Evolutionary conservation across 2,797 vertebrate species (phyloP), one percentile per base, ranked within the genome.

Genomic region (Cuniculus paca): DNA sequence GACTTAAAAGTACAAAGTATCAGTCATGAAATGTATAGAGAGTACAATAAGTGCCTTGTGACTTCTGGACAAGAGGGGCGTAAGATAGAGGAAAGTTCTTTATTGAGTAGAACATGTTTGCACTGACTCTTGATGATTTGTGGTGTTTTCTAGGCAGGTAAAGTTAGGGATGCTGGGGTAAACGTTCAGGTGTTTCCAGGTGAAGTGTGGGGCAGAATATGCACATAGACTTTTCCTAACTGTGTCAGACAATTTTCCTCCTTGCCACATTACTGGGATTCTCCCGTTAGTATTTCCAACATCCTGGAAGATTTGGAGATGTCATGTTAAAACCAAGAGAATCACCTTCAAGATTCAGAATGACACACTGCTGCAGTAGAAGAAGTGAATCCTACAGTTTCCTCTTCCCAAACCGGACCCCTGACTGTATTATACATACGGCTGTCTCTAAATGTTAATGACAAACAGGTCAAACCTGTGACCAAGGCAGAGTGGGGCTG

Each of bases 401-500:
- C 84, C 39, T 85, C n/a, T 74, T 90, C 16, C 60, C n/a, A 56
- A 4, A 82, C 39, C 3, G 79, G 65, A 22, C 74, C 45, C 92
- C 77, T 95, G 52, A 63, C 34, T 93, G 60, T 83, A 45, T 88
- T 70, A 89, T 85, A 80, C 2, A 45, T 6, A 17, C 5, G 14
- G 19, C 24, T 75, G 5, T 93, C n/a, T 97, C 45, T 96, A 81
- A 95, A 87, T 79, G n/a, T 34, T 77, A 95, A 93, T 28, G 28
- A 39, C 68, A 87, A 72, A 94, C 92, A 45, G 52, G 92, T 81
- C 2, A 0, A 50, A 58, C 45, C 10, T 36, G 80, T 89, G 39
- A 68, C 17, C 26, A 88, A 86, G 83, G 90, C 34, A n/a, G 31
- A 22, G 54, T 26, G 65, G 52, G 14, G 93, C 50, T 24, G 14